Base-by-base conservation (phyloP, 1,140 invertebrate species). In the Paralvinella palmiformis region DNA sequence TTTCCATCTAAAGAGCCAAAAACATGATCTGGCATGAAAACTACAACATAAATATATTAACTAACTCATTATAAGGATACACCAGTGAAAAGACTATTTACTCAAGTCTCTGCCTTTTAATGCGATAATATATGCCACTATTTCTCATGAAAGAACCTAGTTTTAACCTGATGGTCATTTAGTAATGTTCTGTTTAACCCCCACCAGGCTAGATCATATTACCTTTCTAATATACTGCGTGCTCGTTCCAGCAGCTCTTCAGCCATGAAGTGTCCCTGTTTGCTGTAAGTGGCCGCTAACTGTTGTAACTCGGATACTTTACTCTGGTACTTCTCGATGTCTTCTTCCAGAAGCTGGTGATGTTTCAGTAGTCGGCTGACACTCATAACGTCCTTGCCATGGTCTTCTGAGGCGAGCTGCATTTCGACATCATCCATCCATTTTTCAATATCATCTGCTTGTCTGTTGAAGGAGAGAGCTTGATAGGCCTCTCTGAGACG, bases 401-500 rank as follows among this genome's bases (percentile, higher is more conserved):
- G 96, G 80, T 98, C 95, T 79, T 99, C 96, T 48, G 90, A 92
- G 80, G 92, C 85, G 10, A 98, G 83, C 76, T 98, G 94, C 1
- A 92, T 93, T 83, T 99, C 96, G 44, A 98, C 89, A 81, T 99
- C 96, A 10, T 91, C 91, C 22, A 99, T 83, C 96, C 96, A 99
- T 0, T 96, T 81, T 77, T 98, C 94, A 68, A 99, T 88, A 78
- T 99, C 96, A 79, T 98, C 96, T 35, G 96, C 70, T 15, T 75
- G 69, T 61, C 77, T 70, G 64, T 77, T 75, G 57, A 77, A 76
- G 65, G 71, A 64, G 56, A 77, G 44, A 1, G 73, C 75, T 68
- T 75, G 70, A 59, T 78, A 73, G 3, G 96, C 96, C 82, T 99
- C 95, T 69, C 92, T 88, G 0, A 99, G 82, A 29, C 94, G 86